Conservation (phyloP, 35 echinoderm and acorn worm species). For the Heliocidaris erythrogramma region DNA sequence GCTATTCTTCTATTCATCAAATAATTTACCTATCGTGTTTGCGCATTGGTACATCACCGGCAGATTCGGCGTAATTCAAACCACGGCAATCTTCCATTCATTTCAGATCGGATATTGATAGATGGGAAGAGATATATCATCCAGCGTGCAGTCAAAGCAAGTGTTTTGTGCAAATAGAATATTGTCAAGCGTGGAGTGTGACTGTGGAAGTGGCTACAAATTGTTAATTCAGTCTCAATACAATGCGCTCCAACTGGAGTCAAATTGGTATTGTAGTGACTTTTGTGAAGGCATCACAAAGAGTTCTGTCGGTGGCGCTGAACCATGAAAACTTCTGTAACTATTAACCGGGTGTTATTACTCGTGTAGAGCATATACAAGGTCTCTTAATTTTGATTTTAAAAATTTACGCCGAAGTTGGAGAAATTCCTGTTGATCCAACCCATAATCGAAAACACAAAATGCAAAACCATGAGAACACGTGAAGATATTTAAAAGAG, state of each 20-base stretch:
- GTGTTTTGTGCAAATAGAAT: neutral
- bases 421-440: too few species aligned
- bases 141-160: neutral
- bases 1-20: neutral
- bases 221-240: neutral
- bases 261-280: neutral
- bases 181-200: neutral
- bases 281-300: neutral
- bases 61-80: neutral
- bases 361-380: too few species aligned
- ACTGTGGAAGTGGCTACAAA: neutral
- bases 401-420: too few species aligned
- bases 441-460: too few species aligned
- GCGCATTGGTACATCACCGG: neutral
- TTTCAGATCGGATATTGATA: neutral
- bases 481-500: too few species aligned
- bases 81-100: neutral
- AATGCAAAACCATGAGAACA: too few species aligned
- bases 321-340: neutral
- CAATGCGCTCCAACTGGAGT: neutral
- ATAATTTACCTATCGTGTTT: conserved; percentile 12
- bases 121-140: conserved; percentile 1
- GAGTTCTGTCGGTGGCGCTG: neutral
- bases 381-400: too few species aligned
- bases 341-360: neutral